Evolutionary conservation across 2,888 invertebrate species (phyloP), one percentile per base, ranked within the genome.

Genomic region (Eupithecia abbreviata): DNA sequence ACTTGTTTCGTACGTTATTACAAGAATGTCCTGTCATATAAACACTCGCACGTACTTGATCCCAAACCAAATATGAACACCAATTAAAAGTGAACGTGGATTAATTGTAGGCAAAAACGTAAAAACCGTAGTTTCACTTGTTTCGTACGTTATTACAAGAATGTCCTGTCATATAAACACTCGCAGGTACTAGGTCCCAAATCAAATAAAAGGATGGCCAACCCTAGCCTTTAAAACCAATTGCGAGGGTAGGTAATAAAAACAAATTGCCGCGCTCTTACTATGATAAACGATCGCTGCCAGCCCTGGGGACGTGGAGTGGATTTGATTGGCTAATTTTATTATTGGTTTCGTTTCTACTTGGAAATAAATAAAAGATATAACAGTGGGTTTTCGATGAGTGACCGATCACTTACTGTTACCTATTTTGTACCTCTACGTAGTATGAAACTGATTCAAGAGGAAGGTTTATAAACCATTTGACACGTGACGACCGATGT

Each of bases 191-290:
- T 58, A 13, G 5, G 9, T 42, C 13, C 42, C 6, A 66, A 42
- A 66, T 66, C 4, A 68, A 68, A n/a, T 68, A 43, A 68, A 68
- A 68, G 18, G 42, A n/a, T n/a, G 15, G 3, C 30, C 84, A 84
- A 58, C 85, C 85, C 82, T 86, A 72, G 7, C 67, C 49, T 15
- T 72, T 70, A 70, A 77, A 78, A 68, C 73, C 70, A 62, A 77
- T 74, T 81, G 82, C 84, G 84, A 82, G 84, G 81, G 78, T 84
- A 81, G 83, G 77, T 88, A 88, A 88, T 88, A 88, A 87, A 87
- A 88, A 87, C 86, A 86, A 88, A 88, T 88, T 84, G 86, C 81
- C 74, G 80, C 73, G 72, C 72, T 76, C 75, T 18, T 66, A 43
- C 66, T 78, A 78, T 81, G 78, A 80, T 65, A 75, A 81, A 80